Evolutionary conservation across 1,140 invertebrate genomes (phyloP), one percentile per base, ranked within the genome.

Genomic region (Meteorus sp.): DNA sequence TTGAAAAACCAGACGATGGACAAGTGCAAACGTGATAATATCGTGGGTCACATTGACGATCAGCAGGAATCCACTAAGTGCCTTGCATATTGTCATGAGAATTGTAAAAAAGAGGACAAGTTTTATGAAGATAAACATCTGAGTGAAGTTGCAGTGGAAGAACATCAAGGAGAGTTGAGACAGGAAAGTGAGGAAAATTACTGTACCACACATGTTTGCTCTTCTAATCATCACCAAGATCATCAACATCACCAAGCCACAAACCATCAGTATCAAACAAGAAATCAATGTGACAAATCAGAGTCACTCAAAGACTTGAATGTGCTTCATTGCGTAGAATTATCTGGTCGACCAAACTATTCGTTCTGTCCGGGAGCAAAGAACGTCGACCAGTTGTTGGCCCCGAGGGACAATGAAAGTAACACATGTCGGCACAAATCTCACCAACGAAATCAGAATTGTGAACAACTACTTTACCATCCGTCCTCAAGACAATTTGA

Each of bases 401-500:
- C 50, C 50, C 44, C 27, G 11, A 35, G 50, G 31, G 50, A 52
- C 29, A 50, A 50, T 27, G 5, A 23, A 13, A 47, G 17, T 22
- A 9, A 47, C 3, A 47, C 44, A 20, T 25, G 25, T 47, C 19
- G 20, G 15, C 19, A 17, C 15, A 22, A 52, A 13, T 35, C 3
- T 6, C 31, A 35, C 8, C 31, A 35, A n/a, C 51, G 43, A 15
- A 64, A 63, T 35, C 44, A 64, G 3, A 62, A 64, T 11, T 67
- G 59, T 23, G 61, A 60, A 0, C 56, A 63, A 7, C 1, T 52
- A 8, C n/a, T n/a, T n/a, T 59, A 63, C 11, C 45, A 37, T 35
- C 13, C 51, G 7, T 27, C 22, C 13, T 9, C 35, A 13, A 31
- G 29, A 25, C 27, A 19, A 22, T 50, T 19, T 17, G 22, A 39